Base-by-base conservation (phyloP, 2,797 vertebrate genomes). In the Buphagus erythrorhynchus region DNA sequence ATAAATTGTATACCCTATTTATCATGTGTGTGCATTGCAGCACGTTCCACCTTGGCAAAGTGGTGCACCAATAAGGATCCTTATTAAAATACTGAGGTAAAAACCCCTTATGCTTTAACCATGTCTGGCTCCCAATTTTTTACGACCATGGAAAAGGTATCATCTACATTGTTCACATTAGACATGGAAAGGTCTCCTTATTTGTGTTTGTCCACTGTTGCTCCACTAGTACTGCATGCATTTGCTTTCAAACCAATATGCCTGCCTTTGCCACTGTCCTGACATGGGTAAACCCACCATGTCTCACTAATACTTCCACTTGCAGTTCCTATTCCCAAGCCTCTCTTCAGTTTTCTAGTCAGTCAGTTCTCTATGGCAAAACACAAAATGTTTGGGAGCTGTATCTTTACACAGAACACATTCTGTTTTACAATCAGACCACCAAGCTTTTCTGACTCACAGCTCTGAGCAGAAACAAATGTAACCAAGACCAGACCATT, bases 1-100 rank as follows among this genome's bases (percentile, higher is more conserved):
- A 9, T 33, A 33, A 76, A 62, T 18, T 33, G 36, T 22, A n/a
- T 7, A 28, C 0, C 7, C 1, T 1, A 76, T 11, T 20, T 28
- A 6, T 33, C 3, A 0, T 22, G 22, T 17, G 24, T 6, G 5
- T 17, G 3, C 22, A 11, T 10, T 25, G 10, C 2, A 0, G 6
- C 2, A 0, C 14, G 11, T 42, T 5, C 14, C 36, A 33, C 24
- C 29, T 33, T 11, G 31, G 36, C 3, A 0, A 42, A n/a, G 12
- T 3, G 5, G 9, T 22, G 31, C 46, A 51, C 14, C 11, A 52
- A 16, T 22, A 40, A 22, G 5, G 24, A 22, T 42, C 18, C 18
- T 33, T 28, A 42, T 42, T 33, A 51, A 73, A 74, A 76, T 17
- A 28, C 11, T 4, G 16, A 33, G 29, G 31, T 49, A 40, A 51